A percentile compares a stretch with the other conserved stretches of the same genome.
These are phyloP conservation scores for Melangyna quadrimaculata DNA, from an alignment of 2,888 invertebrate species.

Conservation along the genomic window DNA sequence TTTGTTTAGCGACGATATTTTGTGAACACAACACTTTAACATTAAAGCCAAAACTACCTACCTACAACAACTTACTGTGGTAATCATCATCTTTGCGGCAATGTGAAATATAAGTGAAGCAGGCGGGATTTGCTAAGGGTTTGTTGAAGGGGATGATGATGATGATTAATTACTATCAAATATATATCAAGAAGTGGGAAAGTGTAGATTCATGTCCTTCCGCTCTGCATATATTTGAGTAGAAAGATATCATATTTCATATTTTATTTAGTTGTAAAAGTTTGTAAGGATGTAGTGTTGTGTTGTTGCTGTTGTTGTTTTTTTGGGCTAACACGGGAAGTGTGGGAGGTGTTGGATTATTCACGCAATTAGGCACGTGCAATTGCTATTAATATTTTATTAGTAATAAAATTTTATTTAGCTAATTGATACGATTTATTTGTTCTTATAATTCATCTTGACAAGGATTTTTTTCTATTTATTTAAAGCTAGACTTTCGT, in stretches of 20 bases:
- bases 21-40: constrained; percentile 69
- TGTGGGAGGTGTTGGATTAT: background rate
- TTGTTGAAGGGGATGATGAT: background rate
- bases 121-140: background rate
- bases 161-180: constrained; percentile 57
- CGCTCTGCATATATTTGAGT: background rate
- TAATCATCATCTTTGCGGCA: constrained; percentile 33
- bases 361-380: constrained; percentile 17
- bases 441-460: background rate
- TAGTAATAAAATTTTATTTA: background rate
- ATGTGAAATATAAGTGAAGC: background rate
- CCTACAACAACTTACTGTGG: constrained; percentile 25
- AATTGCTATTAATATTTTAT: constrained; percentile 10
- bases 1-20: constrained; percentile 60
- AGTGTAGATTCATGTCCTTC: constrained; percentile 24
- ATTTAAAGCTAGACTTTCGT: no score
- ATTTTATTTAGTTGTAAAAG: background rate
- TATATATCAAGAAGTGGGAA: background rate
- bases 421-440: constrained; percentile 16
- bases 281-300: background rate
- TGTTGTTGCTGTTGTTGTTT: no score
- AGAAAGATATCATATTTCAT: constrained; percentile 18
- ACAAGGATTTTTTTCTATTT: background rate
- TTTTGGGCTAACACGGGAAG: background rate
- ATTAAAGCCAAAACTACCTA: constrained; percentile 46